phyloP scores from a whole-genome alignment of 2,888 invertebrate species.

The Nomada ruficornis region DNA sequence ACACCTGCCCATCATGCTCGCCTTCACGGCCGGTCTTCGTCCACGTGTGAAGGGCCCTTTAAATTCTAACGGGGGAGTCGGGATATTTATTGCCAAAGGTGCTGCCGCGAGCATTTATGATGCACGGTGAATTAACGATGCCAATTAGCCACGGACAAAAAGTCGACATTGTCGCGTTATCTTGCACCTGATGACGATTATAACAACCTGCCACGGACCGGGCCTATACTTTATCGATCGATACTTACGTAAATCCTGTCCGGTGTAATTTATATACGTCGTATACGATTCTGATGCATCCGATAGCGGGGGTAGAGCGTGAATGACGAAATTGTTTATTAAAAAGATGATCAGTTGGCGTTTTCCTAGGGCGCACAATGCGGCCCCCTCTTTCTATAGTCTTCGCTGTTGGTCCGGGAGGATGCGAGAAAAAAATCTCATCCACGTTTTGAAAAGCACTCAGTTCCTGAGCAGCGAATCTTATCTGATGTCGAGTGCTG shows the following conservation, averaged over 20 bases:
- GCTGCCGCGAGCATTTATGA: constrained; percentile 67
- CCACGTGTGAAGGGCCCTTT: constrained; percentile 70
- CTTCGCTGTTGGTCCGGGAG: constrained; percentile 22
- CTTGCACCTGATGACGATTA: constrained; percentile 36
- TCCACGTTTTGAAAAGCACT: constrained; percentile 76
- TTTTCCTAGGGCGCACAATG: constrained; percentile 35
- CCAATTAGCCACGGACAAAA: constrained; percentile 63
- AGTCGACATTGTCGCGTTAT: constrained; percentile 53
- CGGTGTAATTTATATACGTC: background rate
- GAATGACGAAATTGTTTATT: background rate
- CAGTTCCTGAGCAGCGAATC: constrained; percentile 79
- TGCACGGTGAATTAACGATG: constrained; percentile 66
- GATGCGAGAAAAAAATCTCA: constrained; percentile 57
- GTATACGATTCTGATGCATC: background rate
- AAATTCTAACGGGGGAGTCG: constrained; percentile 68
- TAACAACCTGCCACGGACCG: background rate
- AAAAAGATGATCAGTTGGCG: constrained; percentile 43
- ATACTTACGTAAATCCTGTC: background rate
- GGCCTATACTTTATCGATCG: constrained; percentile 3
- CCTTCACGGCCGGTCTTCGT: constrained; percentile 72
- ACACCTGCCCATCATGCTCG: constrained; percentile 80
- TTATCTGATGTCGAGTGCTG: constrained; percentile 82
- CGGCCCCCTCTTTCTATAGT: constrained; percentile 8
- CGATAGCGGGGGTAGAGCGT: background rate
- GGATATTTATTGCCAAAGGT: constrained; percentile 73